phyloP scores from a whole-genome alignment of 2,113 vertebrate species.

The human (Homo sapiens) region DNA sequence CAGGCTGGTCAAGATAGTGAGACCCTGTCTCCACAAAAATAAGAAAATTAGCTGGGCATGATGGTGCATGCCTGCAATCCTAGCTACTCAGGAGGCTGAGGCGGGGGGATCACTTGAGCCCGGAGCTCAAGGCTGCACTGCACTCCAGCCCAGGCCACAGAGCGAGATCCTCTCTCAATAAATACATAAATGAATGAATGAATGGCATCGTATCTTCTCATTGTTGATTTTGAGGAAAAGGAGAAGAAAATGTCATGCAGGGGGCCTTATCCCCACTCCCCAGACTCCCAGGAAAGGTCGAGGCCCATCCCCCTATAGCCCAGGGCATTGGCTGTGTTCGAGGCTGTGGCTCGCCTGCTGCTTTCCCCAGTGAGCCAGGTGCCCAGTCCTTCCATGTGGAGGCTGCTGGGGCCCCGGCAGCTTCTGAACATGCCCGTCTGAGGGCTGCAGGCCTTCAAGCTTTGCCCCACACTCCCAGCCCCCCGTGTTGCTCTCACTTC shows the following conservation, averaged over 20 bases:
- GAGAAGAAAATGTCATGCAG: background rate
- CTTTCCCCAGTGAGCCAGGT: background rate
- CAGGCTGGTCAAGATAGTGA: too few relatives aligned
- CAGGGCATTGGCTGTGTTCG: background rate
- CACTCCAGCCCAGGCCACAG: too few relatives aligned
- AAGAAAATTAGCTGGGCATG: too few relatives aligned
- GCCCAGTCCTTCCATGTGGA: background rate
- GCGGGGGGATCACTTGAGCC: too few relatives aligned
- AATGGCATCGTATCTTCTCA: background rate
- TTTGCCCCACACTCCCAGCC: background rate
- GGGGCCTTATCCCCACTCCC: background rate
- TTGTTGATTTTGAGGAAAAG: background rate
- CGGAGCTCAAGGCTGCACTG: too few relatives aligned
- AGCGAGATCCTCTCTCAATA: too few relatives aligned
- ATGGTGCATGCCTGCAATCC: too few relatives aligned
- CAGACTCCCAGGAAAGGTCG: background rate
- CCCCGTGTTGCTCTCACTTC: background rate
- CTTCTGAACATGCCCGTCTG: background rate
- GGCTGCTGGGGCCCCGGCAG: background rate
- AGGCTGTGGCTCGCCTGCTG: rapidly evolving
- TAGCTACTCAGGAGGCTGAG: too few relatives aligned
- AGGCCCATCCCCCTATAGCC: background rate
- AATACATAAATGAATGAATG: too few relatives aligned
- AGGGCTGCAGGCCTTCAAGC: background rate
- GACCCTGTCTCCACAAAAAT: too few relatives aligned